phyloP scores from a whole-genome alignment of 2,797 vertebrate genomes.

The Chloroceryle amazona region DNA sequence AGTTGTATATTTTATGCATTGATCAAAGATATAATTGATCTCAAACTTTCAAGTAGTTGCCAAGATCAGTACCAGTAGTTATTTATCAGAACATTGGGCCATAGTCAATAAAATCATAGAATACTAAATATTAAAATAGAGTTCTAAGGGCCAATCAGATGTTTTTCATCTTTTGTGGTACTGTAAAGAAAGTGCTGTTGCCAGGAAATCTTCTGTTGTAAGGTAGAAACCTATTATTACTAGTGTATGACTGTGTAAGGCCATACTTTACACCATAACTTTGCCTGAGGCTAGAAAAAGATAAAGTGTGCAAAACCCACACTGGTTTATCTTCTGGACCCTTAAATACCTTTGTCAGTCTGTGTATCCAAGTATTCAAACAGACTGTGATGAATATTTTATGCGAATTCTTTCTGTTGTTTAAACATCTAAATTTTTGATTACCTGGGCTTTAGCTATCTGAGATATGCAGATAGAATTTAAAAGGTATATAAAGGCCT shows the following conservation, averaged over 20 bases:
- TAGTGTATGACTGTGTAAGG: constrained; percentile 38
- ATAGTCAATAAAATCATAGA: neutral
- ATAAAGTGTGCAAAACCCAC: neutral
- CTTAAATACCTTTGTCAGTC: constrained; percentile 51
- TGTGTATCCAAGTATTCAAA: constrained; percentile 29
- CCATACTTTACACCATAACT: constrained; percentile 17
- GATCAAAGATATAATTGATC: neutral
- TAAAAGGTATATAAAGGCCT: neutral
- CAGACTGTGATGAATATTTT: constrained; percentile 35
- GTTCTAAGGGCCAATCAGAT: neutral
- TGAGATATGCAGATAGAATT: neutral
- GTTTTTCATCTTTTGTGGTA: neutral
- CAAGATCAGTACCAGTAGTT: neutral
- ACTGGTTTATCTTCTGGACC: constrained; percentile 43
- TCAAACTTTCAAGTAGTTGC: neutral
- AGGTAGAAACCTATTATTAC: constrained; percentile 40
- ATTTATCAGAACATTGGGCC: neutral
- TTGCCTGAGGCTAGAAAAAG: constrained; percentile 33
- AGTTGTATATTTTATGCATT: neutral
- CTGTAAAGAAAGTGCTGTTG: constrained; percentile 30
- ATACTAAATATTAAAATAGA: neutral
- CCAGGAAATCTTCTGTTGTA: constrained; percentile 44
- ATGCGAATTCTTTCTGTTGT: neutral
- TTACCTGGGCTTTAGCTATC: neutral
- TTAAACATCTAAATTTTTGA: neutral